Base-by-base conservation (phyloP, 2,888 invertebrate species). In the Ectemnius lituratus region DNA sequence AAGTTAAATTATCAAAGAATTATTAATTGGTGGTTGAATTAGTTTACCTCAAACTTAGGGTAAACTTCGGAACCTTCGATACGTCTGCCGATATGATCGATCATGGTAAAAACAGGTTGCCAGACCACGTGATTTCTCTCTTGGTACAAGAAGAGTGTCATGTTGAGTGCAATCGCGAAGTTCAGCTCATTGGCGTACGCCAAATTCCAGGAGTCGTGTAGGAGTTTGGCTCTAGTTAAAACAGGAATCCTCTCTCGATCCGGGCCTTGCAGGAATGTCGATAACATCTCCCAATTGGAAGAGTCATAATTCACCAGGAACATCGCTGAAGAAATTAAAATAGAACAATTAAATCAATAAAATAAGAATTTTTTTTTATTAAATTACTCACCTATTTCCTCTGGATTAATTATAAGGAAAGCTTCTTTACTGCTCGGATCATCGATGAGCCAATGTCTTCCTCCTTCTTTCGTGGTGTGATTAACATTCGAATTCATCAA, bases 261-360 rank as follows among this genome's bases (percentile, higher is more conserved):
- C 13, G 88, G 81, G 20, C 88, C 78, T 68, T 84, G 92, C 0
- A 96, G 91, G 86, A 92, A 96, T 28, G 92, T 90, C 0, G 95
- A 93, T 4, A 97, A 90, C 83, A 96, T 92, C 76, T 94, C 93
- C 97, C 97, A 97, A 88, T 96, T 97, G 52, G 92, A 91, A 5
- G 91, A 88, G 85, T 97, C 97, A 86, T 97, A 97, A 87, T 96
- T 96, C 0, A 97, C 97, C 3, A 96, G 95, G 91, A 94, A 96
- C 52, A 96, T 96, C 0, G 95, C 95, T 95, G 52, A 5, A 52
- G 14, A 0, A 14, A 2, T 47, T 4, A 8, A 14, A 47, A 47
- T 47, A 14, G 47, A 47, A 47, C 11, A 47, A 11, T n/a, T 47
- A 14, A 14, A 11, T 47, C 2, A 23, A 23, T 23, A 23, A 23